Evolutionary conservation across 1,140 invertebrate species (phyloP).

Genomic region (Caligus rogercresseyi): DNA sequence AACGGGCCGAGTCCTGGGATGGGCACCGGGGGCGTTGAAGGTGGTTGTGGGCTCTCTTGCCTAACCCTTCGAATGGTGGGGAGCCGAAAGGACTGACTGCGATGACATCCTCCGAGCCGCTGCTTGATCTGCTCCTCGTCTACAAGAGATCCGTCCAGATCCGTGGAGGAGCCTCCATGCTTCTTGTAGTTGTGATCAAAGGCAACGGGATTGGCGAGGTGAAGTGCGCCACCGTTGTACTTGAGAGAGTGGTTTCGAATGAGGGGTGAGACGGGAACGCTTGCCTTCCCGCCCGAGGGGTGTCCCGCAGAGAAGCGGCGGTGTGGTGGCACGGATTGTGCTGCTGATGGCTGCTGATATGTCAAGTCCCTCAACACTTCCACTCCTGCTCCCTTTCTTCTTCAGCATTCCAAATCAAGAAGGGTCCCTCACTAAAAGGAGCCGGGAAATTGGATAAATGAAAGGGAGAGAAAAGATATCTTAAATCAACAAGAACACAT

Average conservation of each 20-base stretch:
- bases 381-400: not conserved
- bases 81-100: not conserved
- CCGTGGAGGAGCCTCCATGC: not conserved
- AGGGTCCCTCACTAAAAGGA: too few relatives aligned
- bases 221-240: slow-evolving; percentile 10
- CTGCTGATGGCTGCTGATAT: not conserved
- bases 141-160: not conserved
- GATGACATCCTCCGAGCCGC: not conserved
- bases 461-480: too few relatives aligned
- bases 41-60: not conserved
- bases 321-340: not conserved
- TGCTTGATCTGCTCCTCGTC: not conserved
- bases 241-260: slow-evolving; percentile 10
- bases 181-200: slow-evolving; percentile 16
- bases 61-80: not conserved
- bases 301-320: not conserved
- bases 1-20: not conserved
- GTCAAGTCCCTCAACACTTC: not conserved
- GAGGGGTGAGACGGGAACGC: not conserved
- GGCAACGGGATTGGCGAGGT: slow-evolving; percentile 4
- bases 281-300: not conserved
- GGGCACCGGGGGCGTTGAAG: not conserved
- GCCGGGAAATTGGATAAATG: too few relatives aligned
- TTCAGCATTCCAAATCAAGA: not conserved
- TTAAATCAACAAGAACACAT: too few relatives aligned